Evolutionary conservation across 2,888 invertebrate genomes (phyloP).

Genomic region (Argyresthia goedartella): DNA sequence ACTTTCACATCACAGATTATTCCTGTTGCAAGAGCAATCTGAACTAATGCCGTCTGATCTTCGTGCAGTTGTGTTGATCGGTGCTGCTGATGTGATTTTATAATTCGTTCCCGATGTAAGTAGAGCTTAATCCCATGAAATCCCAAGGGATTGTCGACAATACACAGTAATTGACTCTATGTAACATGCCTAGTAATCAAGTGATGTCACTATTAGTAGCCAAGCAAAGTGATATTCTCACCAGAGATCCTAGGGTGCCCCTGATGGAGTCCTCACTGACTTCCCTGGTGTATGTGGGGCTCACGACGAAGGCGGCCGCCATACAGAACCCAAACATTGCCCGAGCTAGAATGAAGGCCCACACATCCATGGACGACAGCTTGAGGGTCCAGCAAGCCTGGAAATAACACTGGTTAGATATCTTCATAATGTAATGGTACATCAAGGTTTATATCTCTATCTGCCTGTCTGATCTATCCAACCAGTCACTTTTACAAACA

Average conservation of each 20-base stretch:
- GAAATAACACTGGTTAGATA: not conserved
- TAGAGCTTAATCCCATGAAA: not conserved
- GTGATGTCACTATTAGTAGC: too few species aligned
- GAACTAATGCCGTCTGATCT: too few species aligned
- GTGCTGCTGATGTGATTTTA: too few species aligned
- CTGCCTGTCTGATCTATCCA: too few species aligned
- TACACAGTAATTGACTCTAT: not conserved
- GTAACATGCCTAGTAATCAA: too few species aligned
- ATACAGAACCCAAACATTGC: slow-evolving; percentile 5
- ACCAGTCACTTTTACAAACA: too few species aligned
- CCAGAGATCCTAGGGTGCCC: slow-evolving; percentile 7
- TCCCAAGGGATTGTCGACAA: not conserved
- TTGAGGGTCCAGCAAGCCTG: slow-evolving; percentile 8
- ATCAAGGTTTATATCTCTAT: too few species aligned
- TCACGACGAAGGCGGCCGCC: slow-evolving; percentile 6
- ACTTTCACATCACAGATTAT: too few species aligned
- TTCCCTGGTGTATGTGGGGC: slow-evolving; percentile 8
- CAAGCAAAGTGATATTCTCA: slow-evolving; percentile 10
- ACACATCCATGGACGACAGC: slow-evolving; percentile 1
- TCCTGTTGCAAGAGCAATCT: too few species aligned
- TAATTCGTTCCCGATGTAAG: too few species aligned
- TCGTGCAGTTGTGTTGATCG: too few species aligned
- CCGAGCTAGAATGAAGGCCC: slow-evolving; percentile 4
- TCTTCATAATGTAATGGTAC: not conserved
- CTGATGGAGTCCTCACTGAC: slow-evolving; percentile 8